Percentiles rank a stretch among this genome's conserved stretches.
Conservation (phyloP, 2,888 invertebrate species). For the Erannis defoliaria region DNA sequence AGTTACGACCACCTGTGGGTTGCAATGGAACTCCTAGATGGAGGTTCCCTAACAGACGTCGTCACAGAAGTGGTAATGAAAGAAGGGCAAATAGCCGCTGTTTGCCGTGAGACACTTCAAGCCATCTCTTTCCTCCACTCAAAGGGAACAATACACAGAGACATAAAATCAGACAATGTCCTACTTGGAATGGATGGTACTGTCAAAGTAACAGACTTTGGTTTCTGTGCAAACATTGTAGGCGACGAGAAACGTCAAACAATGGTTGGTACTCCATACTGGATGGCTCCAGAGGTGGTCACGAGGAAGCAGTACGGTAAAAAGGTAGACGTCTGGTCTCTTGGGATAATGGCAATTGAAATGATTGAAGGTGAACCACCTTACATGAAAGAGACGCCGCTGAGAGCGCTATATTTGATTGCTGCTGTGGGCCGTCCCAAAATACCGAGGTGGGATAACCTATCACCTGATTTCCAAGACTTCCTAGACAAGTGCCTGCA, state of each 20-base stretch:
- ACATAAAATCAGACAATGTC: slow-evolving; percentile 99
- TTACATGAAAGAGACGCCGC: slow-evolving; percentile 97
- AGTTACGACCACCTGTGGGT: slow-evolving; percentile 98
- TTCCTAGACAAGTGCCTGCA: slow-evolving; percentile 96
- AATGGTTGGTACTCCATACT: slow-evolving; percentile 99
- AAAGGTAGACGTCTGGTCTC: slow-evolving; percentile 97
- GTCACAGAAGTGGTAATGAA: slow-evolving; percentile 99
- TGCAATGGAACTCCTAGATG: slow-evolving; percentile 97
- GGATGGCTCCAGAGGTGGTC: slow-evolving; percentile 99
- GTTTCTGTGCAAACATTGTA: slow-evolving; percentile 98
- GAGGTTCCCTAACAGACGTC: slow-evolving; percentile 98
- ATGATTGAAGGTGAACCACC: slow-evolving; percentile 98
- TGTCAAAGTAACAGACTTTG: slow-evolving; percentile 98
- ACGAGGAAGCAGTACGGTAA: slow-evolving; percentile 97
- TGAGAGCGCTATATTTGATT: slow-evolving; percentile 97
- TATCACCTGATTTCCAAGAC: slow-evolving; percentile 92
- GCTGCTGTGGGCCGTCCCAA: slow-evolving; percentile 98
- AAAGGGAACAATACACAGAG: slow-evolving; percentile 96
- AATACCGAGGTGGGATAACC: slow-evolving; percentile 92
- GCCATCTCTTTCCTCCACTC: slow-evolving; percentile 96
- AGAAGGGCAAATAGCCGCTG: slow-evolving; percentile 98
- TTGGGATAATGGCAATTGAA: slow-evolving; percentile 99
- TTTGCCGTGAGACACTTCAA: slow-evolving; percentile 94
- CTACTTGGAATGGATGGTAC: slow-evolving; percentile 96
- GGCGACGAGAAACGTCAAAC: slow-evolving; percentile 98